Base-by-base conservation (phyloP, 2,113 vertebrate genomes). In the Nannospalax galili region DNA sequence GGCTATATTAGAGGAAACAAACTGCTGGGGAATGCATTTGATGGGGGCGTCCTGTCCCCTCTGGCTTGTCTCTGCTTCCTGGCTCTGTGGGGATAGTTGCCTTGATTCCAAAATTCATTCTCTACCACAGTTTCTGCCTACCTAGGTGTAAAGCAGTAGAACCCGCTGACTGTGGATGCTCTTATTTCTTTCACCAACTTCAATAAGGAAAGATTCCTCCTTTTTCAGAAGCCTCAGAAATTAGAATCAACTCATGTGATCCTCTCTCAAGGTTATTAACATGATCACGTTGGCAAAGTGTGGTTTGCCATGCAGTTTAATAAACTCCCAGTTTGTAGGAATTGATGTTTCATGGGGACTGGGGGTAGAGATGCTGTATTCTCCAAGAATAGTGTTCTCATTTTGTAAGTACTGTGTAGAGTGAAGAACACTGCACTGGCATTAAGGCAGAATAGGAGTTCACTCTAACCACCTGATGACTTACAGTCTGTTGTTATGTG, bases 301-400 rank as follows among this genome's bases (percentile, higher is more conserved):
- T 35, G 1, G 82, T 81, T 93, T 93, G 16, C 17, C 12, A 35
- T 64, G 5, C 17, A 56, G 67, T 3, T 5, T 19, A 60, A 28
- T 5, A 45, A 16, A 70, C 24, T 84, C 19, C 65, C 2, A 37
- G 20, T 7, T 45, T 90, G 12, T 5, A 6, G 3, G 28, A 5
- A 45, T 56, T 40, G 5, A 28, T 40, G 26, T 7, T 10, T 73
- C 32, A 16, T 64, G 26, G 3, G 5, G 1, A 2, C n/a, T 30
- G 7, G 3, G 0, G n/a, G 0, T 20, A 60, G 0, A 1, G 0
- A 3, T 1, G 2, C 30, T 75, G 17, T 4, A 4, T 37, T 16
- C 0, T 37, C 35, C 0, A 2, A 24, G 2, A 40, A 75, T 10
- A 67, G 32, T 37, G 40, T 80, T 87, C 19, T 88, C 22, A 9